phyloP scores from a whole-genome alignment of 2,888 invertebrate species.

The Dinocampus coccinellae region DNA sequence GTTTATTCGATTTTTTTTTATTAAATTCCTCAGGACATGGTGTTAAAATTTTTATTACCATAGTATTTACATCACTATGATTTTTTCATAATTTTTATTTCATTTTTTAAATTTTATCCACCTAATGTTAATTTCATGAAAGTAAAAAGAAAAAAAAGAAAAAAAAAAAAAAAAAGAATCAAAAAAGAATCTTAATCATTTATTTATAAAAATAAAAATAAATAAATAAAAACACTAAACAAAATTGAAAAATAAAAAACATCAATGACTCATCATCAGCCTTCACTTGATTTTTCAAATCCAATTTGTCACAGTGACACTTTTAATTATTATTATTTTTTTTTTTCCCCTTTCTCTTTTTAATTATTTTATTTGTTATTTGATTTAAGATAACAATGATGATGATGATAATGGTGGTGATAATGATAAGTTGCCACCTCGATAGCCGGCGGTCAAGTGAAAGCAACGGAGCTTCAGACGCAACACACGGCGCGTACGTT shows the following conservation, averaged over 20 bases:
- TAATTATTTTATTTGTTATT: background rate
- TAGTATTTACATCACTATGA: too few relatives aligned
- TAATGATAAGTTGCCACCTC: slow-evolving; percentile 52
- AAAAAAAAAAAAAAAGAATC: background rate
- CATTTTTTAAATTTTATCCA: too few relatives aligned
- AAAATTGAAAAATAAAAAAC: background rate
- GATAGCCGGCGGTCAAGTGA: slow-evolving; percentile 64
- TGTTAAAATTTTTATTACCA: too few relatives aligned
- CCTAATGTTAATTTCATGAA: background rate
- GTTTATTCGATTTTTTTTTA: too few relatives aligned
- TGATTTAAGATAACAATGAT: slow-evolving; percentile 13
- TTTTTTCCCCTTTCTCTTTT: background rate
- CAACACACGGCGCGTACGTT: slow-evolving; percentile 33
- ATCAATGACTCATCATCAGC: background rate
- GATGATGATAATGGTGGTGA: too few relatives aligned
- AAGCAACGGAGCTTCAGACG: slow-evolving; percentile 45
- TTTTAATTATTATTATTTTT: background rate
- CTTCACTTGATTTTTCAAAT: background rate
- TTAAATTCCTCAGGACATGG: too few relatives aligned
- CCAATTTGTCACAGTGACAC: background rate
- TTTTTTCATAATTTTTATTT: background rate
- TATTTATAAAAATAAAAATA: too few relatives aligned
- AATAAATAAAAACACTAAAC: background rate
- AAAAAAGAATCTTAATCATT: too few relatives aligned
- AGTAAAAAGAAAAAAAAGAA: background rate